A percentile compares a stretch with the other conserved stretches of the same genome.
Evolutionary conservation across 2,888 invertebrate genomes (phyloP).

Genomic region (Caenorhabditis sulstoni): DNA sequence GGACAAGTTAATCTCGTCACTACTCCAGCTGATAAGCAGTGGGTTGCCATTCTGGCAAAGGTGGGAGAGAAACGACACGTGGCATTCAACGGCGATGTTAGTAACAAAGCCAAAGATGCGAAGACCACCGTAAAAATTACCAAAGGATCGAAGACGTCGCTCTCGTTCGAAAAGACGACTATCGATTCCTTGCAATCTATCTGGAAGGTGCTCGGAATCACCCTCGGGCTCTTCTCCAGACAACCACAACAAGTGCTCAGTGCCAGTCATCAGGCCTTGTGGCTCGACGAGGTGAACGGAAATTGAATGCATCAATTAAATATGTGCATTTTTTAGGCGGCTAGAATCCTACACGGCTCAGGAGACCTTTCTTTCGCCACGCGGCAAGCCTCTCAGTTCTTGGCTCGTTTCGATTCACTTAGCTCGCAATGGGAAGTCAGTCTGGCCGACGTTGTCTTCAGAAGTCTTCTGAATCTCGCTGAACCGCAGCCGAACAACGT

Average conservation of each 20-base stretch:
- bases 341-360: slow-evolving; percentile 18
- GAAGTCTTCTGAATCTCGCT: slow-evolving; percentile 48
- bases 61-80: slow-evolving; percentile 60
- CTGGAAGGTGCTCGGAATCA: slow-evolving; percentile 56
- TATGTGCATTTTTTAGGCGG: slow-evolving; percentile 23
- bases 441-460: slow-evolving; percentile 61
- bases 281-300: slow-evolving; percentile 58
- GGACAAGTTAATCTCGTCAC: slow-evolving; percentile 46
- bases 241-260: slow-evolving; percentile 52
- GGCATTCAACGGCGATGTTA: slow-evolving; percentile 56
- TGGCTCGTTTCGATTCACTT: slow-evolving; percentile 69
- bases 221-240: slow-evolving; percentile 66
- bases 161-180: slow-evolving; percentile 21
- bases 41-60: slow-evolving; percentile 58
- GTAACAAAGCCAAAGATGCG: slow-evolving; percentile 52
- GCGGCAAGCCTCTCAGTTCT: slow-evolving; percentile 65
- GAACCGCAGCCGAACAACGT: slow-evolving; percentile 64
- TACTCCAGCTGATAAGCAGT: slow-evolving; percentile 46
- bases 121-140: slow-evolving; percentile 53
- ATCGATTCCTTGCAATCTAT: slow-evolving; percentile 29
- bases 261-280: slow-evolving; percentile 61
- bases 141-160: slow-evolving; percentile 10
- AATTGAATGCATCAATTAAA: slow-evolving; percentile 4
- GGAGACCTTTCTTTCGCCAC: slow-evolving; percentile 32
- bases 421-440: slow-evolving; percentile 63